Percentiles rank a stretch among this genome's conserved stretches.
These are phyloP conservation scores for Polypterus bichir DNA, from an alignment of 2,113 vertebrate genomes.

Conservation along the genomic window DNA sequence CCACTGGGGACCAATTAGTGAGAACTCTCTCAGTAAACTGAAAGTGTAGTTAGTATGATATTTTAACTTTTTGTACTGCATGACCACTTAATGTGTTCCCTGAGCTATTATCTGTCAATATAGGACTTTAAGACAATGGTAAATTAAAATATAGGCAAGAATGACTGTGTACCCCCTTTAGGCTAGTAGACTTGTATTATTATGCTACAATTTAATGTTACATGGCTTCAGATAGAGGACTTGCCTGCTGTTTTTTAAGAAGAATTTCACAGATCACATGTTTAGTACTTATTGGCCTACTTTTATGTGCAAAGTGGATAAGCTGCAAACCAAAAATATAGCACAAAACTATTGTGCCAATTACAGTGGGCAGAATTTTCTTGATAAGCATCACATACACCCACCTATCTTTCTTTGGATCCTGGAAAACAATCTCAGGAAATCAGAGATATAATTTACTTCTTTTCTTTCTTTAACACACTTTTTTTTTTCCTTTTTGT, in stretches of 20 bases:
- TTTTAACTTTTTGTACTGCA: not conserved
- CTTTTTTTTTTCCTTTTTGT: too few species aligned
- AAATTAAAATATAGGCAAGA: too few species aligned
- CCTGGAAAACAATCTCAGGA: slow-evolving; percentile 9
- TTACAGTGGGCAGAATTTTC: too few species aligned
- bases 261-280: not conserved
- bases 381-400: not conserved
- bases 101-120: too few species aligned
- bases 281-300: too few species aligned
- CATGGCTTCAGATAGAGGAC: not conserved
- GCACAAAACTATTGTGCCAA: too few species aligned
- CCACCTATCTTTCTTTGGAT: not conserved
- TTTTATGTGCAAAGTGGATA: not conserved
- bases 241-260: not conserved
- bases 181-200: not conserved
- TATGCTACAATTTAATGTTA: not conserved
- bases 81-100: not conserved
- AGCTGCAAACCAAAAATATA: not conserved
- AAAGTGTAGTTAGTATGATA: not conserved
- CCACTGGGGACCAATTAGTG: not conserved
- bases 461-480: too few species aligned
- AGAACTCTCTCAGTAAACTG: not conserved
- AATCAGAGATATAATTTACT: not conserved
- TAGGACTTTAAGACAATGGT: too few species aligned
- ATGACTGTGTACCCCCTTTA: too few species aligned